phyloP scores from a whole-genome alignment of 2,888 invertebrate genomes.

The Eucera pruinosa region DNA sequence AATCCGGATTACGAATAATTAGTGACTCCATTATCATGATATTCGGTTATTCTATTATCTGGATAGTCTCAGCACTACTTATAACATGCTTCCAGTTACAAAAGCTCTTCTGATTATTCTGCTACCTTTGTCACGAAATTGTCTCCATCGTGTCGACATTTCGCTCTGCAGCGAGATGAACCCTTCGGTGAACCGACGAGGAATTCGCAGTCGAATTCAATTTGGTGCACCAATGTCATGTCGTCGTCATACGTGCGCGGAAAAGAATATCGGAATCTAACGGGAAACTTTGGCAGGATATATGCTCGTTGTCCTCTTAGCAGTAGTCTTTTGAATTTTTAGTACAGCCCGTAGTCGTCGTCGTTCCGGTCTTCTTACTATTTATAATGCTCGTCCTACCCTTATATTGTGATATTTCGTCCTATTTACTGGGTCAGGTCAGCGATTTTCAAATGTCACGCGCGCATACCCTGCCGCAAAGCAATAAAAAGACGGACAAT shows the following conservation, averaged over 20 bases:
- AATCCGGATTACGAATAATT: too few relatives aligned
- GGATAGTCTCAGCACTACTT: too few relatives aligned
- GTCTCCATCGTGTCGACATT: slow-evolving; percentile 16
- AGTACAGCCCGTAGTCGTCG: slow-evolving; percentile 3
- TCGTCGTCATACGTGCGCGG: slow-evolving; percentile 51
- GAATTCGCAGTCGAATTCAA: slow-evolving; percentile 54
- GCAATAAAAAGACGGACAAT: slow-evolving; percentile 8
- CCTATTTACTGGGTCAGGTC: slow-evolving; percentile 5
- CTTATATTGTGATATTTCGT: slow-evolving; percentile 9
- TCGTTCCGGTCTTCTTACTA: slow-evolving; percentile 6
- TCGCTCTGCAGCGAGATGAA: slow-evolving; percentile 1
- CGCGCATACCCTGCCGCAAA: background rate
- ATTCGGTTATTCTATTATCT: too few relatives aligned
- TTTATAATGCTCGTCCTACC: slow-evolving; percentile 12
- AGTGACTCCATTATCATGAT: too few relatives aligned
- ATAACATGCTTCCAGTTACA: too few relatives aligned
- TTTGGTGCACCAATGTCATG: slow-evolving; percentile 48
- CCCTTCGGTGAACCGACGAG: slow-evolving; percentile 17
- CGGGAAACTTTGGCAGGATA: slow-evolving; percentile 20
- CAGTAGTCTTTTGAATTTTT: slow-evolving; percentile 14
- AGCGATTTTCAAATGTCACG: slow-evolving; percentile 19
- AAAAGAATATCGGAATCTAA: slow-evolving; percentile 45
- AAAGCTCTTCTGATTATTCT: background rate
- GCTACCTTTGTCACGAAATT: background rate
- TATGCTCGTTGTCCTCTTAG: slow-evolving; percentile 24